Percentiles rank a stretch among this genome's conserved stretches.
Conservation (phyloP, 64 coral and sea anemone species). For the Astreopora myriophthalma region DNA sequence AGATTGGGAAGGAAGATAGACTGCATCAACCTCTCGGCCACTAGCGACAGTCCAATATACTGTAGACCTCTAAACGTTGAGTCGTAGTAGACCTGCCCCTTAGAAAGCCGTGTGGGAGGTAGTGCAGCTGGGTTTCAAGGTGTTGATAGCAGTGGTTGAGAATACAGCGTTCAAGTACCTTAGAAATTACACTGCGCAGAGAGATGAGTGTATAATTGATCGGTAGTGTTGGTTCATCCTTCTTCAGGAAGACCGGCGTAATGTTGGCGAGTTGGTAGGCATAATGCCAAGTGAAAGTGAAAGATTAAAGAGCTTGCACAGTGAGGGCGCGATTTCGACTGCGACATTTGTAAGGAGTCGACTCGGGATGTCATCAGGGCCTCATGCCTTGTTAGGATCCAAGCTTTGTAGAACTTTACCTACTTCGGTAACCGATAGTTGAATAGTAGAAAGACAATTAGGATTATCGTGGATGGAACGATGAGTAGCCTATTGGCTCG, state of each 20-base stretch:
- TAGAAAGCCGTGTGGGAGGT: no score
- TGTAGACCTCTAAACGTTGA: no score
- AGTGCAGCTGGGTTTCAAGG: no score
- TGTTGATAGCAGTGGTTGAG: no score
- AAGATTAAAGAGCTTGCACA: conserved; percentile 58
- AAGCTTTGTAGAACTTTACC: neutral
- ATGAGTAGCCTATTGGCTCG: neutral
- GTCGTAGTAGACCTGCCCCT: no score
- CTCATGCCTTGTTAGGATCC: conserved; percentile 53
- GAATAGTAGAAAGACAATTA: neutral
- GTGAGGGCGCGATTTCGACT: conserved; percentile 28
- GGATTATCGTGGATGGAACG: no score
- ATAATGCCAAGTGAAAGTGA: conserved; percentile 28
- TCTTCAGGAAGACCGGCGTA: conserved; percentile 53
- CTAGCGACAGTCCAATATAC: no score
- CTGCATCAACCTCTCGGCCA: no score
- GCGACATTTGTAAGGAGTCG: conserved; percentile 19
- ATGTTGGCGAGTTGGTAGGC: conserved; percentile 34
- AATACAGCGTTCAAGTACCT: conserved; percentile 63
- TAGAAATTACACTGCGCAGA: conserved; percentile 12
- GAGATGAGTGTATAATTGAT: conserved; percentile 41
- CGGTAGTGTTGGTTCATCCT: conserved; percentile 35
- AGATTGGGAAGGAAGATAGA: no score
- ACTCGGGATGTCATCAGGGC: conserved; percentile 49
- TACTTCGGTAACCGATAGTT: conserved; percentile 45